A percentile compares a stretch with the other conserved stretches of the same genome.
phyloP scores from a whole-genome alignment of 2,888 invertebrate species.

The Drosophila paranaensis region DNA sequence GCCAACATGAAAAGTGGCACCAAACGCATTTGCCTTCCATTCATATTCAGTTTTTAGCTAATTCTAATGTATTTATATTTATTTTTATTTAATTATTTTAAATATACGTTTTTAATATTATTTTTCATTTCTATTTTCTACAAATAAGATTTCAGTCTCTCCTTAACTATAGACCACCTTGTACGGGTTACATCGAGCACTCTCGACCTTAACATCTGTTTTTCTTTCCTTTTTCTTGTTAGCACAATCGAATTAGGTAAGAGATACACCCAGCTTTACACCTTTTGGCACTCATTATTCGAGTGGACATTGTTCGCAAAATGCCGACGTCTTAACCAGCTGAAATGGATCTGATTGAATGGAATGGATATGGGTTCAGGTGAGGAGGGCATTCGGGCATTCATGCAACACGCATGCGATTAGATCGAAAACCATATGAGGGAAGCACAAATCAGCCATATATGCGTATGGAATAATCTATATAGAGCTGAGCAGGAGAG shows the following conservation, averaged over 20 bases:
- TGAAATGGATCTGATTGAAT: slow-evolving; percentile 18
- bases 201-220: slow-evolving; percentile 13
- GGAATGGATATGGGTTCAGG: slow-evolving; percentile 39
- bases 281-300: slow-evolving; percentile 38
- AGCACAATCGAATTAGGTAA: slow-evolving; percentile 24
- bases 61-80: background rate
- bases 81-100: no score
- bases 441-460: slow-evolving; percentile 29
- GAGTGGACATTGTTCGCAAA: slow-evolving; percentile 26
- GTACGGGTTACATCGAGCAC: background rate
- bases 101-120: background rate
- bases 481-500: background rate
- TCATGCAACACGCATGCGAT: slow-evolving; percentile 39
- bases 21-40: background rate
- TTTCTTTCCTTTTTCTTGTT: background rate
- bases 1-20: no score
- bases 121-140: background rate
- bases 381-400: slow-evolving; percentile 7
- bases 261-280: slow-evolving; percentile 42
- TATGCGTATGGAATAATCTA: slow-evolving; percentile 3
- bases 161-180: background rate
- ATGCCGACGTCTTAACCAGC: slow-evolving; percentile 10
- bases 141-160: background rate
- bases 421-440: slow-evolving; percentile 61
- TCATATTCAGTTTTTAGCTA: background rate